Percentiles rank a stretch among this genome's conserved stretches.
Conservation (phyloP, 2,113 vertebrate species). For the Marmota monax region DNA sequence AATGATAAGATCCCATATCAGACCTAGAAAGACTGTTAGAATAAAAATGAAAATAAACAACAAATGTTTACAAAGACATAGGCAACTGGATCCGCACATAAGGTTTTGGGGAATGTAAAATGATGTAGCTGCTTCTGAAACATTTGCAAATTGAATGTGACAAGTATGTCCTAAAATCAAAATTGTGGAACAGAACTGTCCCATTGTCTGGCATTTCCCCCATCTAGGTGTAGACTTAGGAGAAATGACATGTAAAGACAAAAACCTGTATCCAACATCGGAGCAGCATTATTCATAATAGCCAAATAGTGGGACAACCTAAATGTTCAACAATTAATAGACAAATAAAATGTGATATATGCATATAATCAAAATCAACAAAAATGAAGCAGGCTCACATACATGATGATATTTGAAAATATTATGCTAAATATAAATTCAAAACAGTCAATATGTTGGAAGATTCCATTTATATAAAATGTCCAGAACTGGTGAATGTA, state of each 20-base stretch:
- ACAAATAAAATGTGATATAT: background rate
- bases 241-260: background rate
- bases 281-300: background rate
- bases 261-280: background rate
- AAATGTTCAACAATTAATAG: background rate
- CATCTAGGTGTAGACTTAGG: background rate
- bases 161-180: too few species aligned
- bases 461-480: background rate
- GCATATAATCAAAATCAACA: background rate
- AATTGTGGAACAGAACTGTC: background rate
- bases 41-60: background rate
- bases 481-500: background rate
- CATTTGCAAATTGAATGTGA: background rate
- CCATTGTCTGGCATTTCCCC: background rate
- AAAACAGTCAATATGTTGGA: background rate
- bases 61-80: conserved; percentile 17
- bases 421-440: background rate
- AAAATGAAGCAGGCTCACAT: background rate
- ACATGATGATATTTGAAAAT: background rate
- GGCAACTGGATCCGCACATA: background rate
- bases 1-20: conserved; percentile 1
- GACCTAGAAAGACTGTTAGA: background rate
- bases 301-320: background rate
- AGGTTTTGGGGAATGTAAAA: background rate
- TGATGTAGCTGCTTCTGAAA: background rate